Evolutionary conservation across 2,888 invertebrate species (phyloP).

Genomic region (Drosophila kambysellisi): DNA sequence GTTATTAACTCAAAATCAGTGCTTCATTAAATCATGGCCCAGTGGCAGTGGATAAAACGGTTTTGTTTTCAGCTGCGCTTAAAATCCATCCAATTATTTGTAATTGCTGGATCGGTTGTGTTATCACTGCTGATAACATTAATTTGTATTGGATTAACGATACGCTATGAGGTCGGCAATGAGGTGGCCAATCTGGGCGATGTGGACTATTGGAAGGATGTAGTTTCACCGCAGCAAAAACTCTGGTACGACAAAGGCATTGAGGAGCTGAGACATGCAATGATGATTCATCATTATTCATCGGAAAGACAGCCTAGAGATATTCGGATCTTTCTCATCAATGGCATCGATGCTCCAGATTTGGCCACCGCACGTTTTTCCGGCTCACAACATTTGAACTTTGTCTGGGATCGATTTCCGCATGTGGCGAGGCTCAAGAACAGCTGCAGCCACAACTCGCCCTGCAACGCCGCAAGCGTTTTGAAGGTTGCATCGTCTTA

Average conservation of each 20-base stretch:
- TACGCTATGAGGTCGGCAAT: constrained; percentile 78
- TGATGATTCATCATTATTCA: constrained; percentile 86
- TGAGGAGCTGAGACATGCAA: constrained; percentile 86
- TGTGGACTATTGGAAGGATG: constrained; percentile 73
- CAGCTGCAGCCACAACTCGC: constrained; percentile 92
- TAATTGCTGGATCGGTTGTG: constrained; percentile 69
- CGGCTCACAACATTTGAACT: constrained; percentile 86
- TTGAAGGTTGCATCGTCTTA: constrained; percentile 73
- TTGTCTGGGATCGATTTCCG: constrained; percentile 92
- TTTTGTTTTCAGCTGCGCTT: constrained; percentile 45
- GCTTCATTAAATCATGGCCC: constrained; percentile 31
- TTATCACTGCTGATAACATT: constrained; percentile 69
- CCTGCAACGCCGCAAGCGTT: constrained; percentile 93
- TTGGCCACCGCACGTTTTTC: constrained; percentile 88
- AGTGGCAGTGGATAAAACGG: constrained; percentile 29
- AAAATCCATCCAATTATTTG: constrained; percentile 73
- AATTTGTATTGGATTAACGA: constrained; percentile 73
- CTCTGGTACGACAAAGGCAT: constrained; percentile 86
- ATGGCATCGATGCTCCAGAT: constrained; percentile 94
- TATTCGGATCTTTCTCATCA: constrained; percentile 93
- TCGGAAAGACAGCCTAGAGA: constrained; percentile 86
- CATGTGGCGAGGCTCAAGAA: constrained; percentile 93
- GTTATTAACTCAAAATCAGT: neutral
- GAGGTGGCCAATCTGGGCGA: constrained; percentile 70
- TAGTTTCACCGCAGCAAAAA: constrained; percentile 67